A percentile compares a stretch with the other conserved stretches of the same genome.
Conservation (phyloP, 30 jellyfish, hydroid and myxozoan genomes). For the Hydractinia symbiolongicarpus region DNA sequence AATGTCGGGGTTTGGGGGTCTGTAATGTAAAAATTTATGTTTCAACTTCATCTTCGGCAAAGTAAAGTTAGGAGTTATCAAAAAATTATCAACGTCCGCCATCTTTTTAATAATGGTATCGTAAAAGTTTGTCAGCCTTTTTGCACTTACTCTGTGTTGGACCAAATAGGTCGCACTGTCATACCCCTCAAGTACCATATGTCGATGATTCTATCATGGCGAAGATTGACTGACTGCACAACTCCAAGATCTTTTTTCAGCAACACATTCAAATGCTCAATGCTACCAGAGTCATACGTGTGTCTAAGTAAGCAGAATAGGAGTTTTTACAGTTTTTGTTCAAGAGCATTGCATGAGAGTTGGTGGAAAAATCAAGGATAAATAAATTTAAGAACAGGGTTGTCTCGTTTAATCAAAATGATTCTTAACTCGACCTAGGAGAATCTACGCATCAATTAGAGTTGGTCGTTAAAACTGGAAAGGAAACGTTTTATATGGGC, state of each 20-base stretch:
- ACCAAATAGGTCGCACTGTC: slow-evolving; percentile 34
- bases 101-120: too few relatives aligned
- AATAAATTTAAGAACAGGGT: background rate
- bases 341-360: background rate
- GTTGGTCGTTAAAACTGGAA: too few relatives aligned
- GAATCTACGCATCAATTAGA: too few relatives aligned
- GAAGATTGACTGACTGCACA: slow-evolving; percentile 37
- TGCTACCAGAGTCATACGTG: slow-evolving; percentile 51
- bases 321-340: background rate
- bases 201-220: slow-evolving; percentile 52
- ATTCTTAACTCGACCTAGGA: too few relatives aligned
- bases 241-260: slow-evolving; percentile 44
- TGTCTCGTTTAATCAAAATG: too few relatives aligned
- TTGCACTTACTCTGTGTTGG: slow-evolving; percentile 36
- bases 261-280: slow-evolving; percentile 30
- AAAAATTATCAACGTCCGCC: too few relatives aligned
- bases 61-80: too few relatives aligned
- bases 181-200: slow-evolving; percentile 52
- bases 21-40: too few relatives aligned
- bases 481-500: too few relatives aligned
- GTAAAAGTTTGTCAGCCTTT: too few relatives aligned
- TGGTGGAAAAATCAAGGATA: background rate
- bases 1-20: too few relatives aligned
- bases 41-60: too few relatives aligned
- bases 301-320: slow-evolving; percentile 29